phyloP scores from a whole-genome alignment of 1,140 invertebrate species.

The Drosophila obscura region DNA sequence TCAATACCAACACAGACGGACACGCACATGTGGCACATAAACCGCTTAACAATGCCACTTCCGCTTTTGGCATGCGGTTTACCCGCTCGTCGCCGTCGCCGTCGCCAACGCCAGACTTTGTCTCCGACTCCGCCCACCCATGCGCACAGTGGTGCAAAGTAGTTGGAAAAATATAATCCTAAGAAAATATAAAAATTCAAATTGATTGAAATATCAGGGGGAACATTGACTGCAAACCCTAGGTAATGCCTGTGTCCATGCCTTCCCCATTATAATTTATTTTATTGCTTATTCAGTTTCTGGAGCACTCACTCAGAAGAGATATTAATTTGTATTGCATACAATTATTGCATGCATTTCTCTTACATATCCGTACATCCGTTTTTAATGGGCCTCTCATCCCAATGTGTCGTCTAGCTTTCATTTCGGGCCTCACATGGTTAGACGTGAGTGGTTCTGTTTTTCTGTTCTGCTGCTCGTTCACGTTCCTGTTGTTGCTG shows the following conservation, averaged over 20 bases:
- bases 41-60: slow-evolving; percentile 82
- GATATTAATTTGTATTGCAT: too few relatives aligned
- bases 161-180: too few relatives aligned
- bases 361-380: too few relatives aligned
- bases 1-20: slow-evolving; percentile 25
- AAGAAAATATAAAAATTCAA: too few relatives aligned
- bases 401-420: too few relatives aligned
- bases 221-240: background rate
- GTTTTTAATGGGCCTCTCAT: too few relatives aligned
- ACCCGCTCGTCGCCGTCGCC: slow-evolving; percentile 46
- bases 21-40: slow-evolving; percentile 59
- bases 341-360: too few relatives aligned
- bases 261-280: too few relatives aligned
- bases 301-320: too few relatives aligned
- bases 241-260: too few relatives aligned
- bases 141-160: slow-evolving; percentile 2
- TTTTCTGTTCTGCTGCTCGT: slow-evolving; percentile 12
- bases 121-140: too few relatives aligned
- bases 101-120: slow-evolving; percentile 9
- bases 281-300: too few relatives aligned
- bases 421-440: slow-evolving; percentile 30
- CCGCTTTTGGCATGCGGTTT: slow-evolving; percentile 80
- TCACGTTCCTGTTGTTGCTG: slow-evolving; percentile 9
- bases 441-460: slow-evolving; percentile 45
- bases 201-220: background rate